Evolutionary conservation across 1,140 invertebrate genomes (phyloP).

Genomic region (Eriocheir sinensis): DNA sequence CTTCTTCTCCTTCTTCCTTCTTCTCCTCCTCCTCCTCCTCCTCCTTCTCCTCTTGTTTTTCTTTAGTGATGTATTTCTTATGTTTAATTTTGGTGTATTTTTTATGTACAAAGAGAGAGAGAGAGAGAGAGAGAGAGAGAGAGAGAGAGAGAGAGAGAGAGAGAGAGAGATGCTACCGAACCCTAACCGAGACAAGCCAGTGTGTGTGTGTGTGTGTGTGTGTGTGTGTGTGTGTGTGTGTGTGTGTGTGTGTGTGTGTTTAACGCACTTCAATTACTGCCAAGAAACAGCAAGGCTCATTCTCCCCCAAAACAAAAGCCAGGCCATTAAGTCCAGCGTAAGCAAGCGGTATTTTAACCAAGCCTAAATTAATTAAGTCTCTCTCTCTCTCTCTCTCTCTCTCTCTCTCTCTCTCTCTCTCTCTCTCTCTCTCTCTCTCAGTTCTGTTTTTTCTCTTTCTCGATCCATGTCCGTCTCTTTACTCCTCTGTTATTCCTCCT

Average conservation of each 20-base stretch:
- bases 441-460: too few relatives aligned
- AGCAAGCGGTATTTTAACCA: slow-evolving; percentile 24
- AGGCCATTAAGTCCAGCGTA: slow-evolving; percentile 12
- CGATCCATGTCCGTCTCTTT: too few relatives aligned
- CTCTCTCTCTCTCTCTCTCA: slow-evolving; percentile 33
- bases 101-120: background rate
- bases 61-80: background rate
- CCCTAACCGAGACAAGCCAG: background rate
- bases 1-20: background rate
- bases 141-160: background rate
- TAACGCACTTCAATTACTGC: background rate
- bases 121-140: background rate
- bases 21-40: background rate
- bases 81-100: background rate
- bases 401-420: slow-evolving; percentile 44
- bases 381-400: slow-evolving; percentile 35
- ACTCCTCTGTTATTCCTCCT: too few relatives aligned
- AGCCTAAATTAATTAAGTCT: slow-evolving; percentile 32
- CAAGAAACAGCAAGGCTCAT: background rate
- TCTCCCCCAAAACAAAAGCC: slow-evolving; percentile 10
- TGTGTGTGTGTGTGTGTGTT: too few relatives aligned
- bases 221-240: too few relatives aligned
- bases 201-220: background rate
- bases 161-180: background rate
- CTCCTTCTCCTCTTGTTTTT: background rate